A percentile compares a stretch with the other conserved stretches of the same genome.
phyloP scores from a whole-genome alignment of 2,888 invertebrate genomes.

The Acleris literana region DNA sequence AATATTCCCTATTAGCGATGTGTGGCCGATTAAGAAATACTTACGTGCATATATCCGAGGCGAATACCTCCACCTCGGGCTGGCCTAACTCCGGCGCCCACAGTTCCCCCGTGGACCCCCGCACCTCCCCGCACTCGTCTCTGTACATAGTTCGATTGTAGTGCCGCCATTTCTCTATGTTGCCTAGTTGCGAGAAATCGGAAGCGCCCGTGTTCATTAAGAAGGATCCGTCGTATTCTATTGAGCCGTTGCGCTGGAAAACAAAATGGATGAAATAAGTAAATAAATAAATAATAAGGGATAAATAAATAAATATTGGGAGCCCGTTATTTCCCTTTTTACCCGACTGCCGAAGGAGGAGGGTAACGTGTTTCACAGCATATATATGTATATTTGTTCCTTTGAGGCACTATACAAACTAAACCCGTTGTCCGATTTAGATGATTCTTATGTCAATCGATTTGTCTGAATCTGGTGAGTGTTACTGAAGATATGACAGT shows the following conservation, averaged over 20 bases:
- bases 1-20: too few species aligned
- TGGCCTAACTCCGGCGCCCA: slow-evolving; percentile 88
- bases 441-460: too few species aligned
- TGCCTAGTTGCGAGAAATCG: slow-evolving; percentile 87
- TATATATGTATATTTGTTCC: too few species aligned
- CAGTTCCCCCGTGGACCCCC: slow-evolving; percentile 91
- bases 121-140: slow-evolving; percentile 86
- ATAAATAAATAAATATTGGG: too few species aligned
- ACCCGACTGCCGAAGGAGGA: too few species aligned
- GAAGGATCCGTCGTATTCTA: slow-evolving; percentile 89
- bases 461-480: too few species aligned
- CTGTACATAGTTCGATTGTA: slow-evolving; percentile 82
- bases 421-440: too few species aligned
- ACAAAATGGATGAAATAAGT: neutral
- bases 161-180: slow-evolving; percentile 88
- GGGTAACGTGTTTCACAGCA: too few species aligned
- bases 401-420: too few species aligned
- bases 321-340: too few species aligned
- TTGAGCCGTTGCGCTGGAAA: slow-evolving; percentile 88
- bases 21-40: slow-evolving; percentile 39
- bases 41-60: slow-evolving; percentile 91
- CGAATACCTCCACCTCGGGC: slow-evolving; percentile 86
- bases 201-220: slow-evolving; percentile 89
- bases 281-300: too few species aligned
- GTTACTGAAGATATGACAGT: too few species aligned